phyloP scores from a whole-genome alignment of 2,797 vertebrate genomes.

The Aphelocoma californica region DNA sequence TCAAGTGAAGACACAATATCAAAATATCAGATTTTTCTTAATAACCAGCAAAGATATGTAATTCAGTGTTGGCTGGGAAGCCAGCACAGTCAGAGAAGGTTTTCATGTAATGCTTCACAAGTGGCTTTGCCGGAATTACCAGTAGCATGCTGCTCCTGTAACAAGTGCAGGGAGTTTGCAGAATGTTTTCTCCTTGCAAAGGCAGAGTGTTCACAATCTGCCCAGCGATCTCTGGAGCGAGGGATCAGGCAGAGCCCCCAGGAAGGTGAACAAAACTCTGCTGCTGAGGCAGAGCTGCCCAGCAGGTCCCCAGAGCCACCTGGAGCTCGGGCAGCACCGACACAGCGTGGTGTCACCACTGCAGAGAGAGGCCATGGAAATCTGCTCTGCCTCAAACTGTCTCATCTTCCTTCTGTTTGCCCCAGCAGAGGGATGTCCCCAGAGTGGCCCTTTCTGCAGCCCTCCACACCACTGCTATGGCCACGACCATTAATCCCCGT shows the following conservation, averaged over 20 bases:
- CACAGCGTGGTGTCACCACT: not conserved
- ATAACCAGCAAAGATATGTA: not conserved
- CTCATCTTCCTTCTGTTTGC: not conserved
- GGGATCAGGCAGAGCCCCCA: not conserved
- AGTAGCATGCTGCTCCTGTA: not conserved
- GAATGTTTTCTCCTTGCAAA: not conserved
- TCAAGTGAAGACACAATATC: not conserved
- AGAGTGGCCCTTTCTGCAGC: not conserved
- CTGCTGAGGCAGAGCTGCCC: not conserved
- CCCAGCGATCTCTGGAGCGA: not conserved
- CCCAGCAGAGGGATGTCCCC: not conserved
- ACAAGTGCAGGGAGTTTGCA: not conserved
- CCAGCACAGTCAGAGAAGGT: not conserved
- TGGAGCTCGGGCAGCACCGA: rapidly evolving
- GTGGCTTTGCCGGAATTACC: not conserved
- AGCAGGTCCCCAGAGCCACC: not conserved
- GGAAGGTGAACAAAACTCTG: not conserved
- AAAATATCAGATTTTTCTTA: not conserved
- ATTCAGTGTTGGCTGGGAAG: not conserved
- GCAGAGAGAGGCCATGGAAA: not conserved
- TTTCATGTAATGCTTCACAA: conserved; percentile 15
- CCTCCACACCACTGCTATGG: not conserved
- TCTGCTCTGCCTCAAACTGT: not conserved
- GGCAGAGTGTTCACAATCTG: not conserved
- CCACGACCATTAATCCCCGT: not conserved